Conservation (phyloP, 2,888 invertebrate species). For the Bembecia ichneumoniformis region DNA sequence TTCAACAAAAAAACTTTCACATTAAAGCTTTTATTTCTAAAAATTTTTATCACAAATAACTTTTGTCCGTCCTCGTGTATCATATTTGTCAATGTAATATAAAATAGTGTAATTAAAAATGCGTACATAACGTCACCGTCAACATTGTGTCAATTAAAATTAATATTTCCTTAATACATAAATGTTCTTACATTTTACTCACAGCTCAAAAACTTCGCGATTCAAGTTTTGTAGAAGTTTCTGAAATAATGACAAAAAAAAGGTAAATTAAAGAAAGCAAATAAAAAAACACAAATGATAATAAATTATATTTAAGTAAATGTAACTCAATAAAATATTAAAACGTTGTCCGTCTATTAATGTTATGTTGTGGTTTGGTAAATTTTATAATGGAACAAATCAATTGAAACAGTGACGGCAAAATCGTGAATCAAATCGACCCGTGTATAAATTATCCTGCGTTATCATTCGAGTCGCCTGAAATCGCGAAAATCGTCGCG, state of each 20-base stretch:
- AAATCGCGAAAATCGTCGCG: too few relatives aligned
- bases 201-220: constrained; percentile 29
- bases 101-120: not conserved
- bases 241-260: constrained; percentile 23
- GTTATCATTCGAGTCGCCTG: too few relatives aligned
- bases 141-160: not conserved
- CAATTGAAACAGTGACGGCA: too few relatives aligned
- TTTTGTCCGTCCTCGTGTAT: constrained; percentile 16
- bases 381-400: too few relatives aligned
- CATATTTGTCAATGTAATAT: not conserved
- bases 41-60: constrained; percentile 44
- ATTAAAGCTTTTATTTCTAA: constrained; percentile 41
- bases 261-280: not conserved
- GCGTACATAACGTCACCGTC: too few relatives aligned
- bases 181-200: constrained; percentile 9
- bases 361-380: too few relatives aligned
- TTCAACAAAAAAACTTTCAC: not conserved
- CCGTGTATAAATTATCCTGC: too few relatives aligned
- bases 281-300: too few relatives aligned
- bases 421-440: too few relatives aligned
- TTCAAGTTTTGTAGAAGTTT: constrained; percentile 35
- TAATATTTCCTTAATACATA: not conserved
- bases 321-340: too few relatives aligned
- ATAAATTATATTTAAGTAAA: too few relatives aligned
- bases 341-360: too few relatives aligned